Conservation (phyloP, 2,113 vertebrate species). For the Oenanthe oenanthe region DNA sequence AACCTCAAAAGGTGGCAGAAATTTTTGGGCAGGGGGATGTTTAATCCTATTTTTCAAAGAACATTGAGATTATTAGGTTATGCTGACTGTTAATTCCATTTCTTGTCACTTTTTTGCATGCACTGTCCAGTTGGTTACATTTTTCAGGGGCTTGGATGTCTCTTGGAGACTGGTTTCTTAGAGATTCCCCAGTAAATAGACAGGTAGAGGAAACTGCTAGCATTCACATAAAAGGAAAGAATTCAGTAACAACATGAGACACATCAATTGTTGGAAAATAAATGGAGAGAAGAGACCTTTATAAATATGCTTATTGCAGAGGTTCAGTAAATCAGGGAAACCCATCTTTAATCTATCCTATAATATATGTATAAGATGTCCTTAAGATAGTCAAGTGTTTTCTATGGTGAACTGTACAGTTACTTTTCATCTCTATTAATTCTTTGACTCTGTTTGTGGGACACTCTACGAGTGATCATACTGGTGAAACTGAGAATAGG, state of each 20-base stretch:
- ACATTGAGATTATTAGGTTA: not conserved
- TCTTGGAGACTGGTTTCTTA: not conserved
- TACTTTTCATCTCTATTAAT: not conserved
- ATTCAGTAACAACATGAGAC: not conserved
- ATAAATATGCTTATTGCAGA: not conserved
- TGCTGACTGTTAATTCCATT: not conserved
- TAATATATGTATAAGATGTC: not conserved
- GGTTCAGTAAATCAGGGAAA: not conserved
- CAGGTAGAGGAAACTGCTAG: not conserved
- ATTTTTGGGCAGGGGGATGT: not conserved
- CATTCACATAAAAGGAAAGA: not conserved
- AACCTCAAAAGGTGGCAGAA: not conserved
- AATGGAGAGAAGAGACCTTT: not conserved
- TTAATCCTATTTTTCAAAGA: not conserved
- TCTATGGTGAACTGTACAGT: not conserved
- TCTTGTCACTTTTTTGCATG: not conserved
- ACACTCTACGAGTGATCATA: not conserved
- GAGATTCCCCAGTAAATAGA: not conserved
- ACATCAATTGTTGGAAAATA: not conserved
- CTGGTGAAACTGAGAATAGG: not conserved
- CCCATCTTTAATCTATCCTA: accelerated
- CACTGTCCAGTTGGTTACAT: not conserved
- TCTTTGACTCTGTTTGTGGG: not conserved
- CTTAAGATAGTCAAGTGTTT: not conserved
- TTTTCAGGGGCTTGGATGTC: not conserved